Evolutionary conservation across 2,888 invertebrate genomes (phyloP).

Genomic region (Clistopyga incitator): DNA sequence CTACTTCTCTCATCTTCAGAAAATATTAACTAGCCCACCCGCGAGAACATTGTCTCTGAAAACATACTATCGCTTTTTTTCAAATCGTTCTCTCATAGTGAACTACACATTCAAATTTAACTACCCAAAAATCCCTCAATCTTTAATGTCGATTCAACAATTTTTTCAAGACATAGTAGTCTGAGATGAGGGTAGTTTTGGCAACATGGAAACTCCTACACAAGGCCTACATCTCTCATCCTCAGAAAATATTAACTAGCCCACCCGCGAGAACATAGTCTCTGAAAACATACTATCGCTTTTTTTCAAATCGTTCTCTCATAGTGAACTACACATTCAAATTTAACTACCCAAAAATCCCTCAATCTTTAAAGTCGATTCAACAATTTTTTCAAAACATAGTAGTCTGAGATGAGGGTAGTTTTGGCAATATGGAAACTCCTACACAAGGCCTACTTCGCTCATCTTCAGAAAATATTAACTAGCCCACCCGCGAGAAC

Average conservation of each 20-base stretch:
- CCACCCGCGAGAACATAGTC: constrained; percentile 19
- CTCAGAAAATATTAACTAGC: constrained; percentile 12
- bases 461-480: neutral
- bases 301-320: neutral
- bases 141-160: neutral
- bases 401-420: neutral
- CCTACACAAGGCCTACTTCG: neutral
- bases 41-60: constrained; percentile 37
- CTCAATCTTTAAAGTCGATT: neutral
- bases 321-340: neutral
- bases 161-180: neutral
- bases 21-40: constrained; percentile 22
- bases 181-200: neutral
- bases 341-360: too few species aligned
- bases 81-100: neutral
- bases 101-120: too few species aligned
- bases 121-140: neutral
- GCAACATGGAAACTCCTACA: neutral
- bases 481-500: constrained; percentile 19
- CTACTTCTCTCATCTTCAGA: neutral
- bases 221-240: neutral
- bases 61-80: constrained; percentile 22
- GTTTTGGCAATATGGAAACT: neutral
- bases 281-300: constrained; percentile 29
- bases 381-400: neutral